These are phyloP conservation scores for Zophobas atratus DNA, from an alignment of 1,140 invertebrate species.

Conservation along the genomic window DNA sequence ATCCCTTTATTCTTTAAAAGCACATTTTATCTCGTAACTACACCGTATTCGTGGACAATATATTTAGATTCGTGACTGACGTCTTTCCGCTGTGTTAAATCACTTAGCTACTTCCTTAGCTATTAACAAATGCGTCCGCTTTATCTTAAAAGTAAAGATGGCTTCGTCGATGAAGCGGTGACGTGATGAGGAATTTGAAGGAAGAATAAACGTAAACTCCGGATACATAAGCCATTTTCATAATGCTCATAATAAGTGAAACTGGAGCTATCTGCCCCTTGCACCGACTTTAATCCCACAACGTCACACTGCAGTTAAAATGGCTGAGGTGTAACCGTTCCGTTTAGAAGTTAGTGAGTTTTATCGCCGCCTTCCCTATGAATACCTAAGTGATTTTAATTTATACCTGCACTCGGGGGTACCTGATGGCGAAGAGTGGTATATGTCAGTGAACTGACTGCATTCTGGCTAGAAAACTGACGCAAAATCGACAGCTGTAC, in stretches of 20 bases:
- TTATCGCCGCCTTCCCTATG: conserved; percentile 35
- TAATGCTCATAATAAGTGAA: conserved; percentile 24
- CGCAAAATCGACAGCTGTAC: no score
- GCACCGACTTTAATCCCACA: conserved; percentile 22
- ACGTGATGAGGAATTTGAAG: conserved; percentile 32
- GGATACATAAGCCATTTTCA: conserved; percentile 13
- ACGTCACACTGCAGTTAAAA: conserved; percentile 41
- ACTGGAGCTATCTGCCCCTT: conserved; percentile 33
- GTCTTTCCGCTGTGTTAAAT: not conserved
- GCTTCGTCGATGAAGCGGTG: conserved; percentile 10
- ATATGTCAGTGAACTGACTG: not conserved
- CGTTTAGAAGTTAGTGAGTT: conserved; percentile 39
- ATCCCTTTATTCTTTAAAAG: not conserved
- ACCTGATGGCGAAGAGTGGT: conserved; percentile 2
- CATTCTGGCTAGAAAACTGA: not conserved
- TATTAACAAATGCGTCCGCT: conserved; percentile 12
- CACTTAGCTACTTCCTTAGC: not conserved
- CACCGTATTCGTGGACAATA: conserved; percentile 9
- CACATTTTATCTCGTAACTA: conserved; percentile 4
- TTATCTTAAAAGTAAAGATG: conserved; percentile 29
- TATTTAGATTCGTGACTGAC: conserved; percentile 8
- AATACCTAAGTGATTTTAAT: conserved; percentile 38
- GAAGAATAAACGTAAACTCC: conserved; percentile 22
- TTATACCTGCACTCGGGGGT: conserved; percentile 22
- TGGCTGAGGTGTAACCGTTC: conserved; percentile 37